phyloP scores from a whole-genome alignment of 92 coral and sea anemone genomes.

The Hydrozoanthus gracilis region DNA sequence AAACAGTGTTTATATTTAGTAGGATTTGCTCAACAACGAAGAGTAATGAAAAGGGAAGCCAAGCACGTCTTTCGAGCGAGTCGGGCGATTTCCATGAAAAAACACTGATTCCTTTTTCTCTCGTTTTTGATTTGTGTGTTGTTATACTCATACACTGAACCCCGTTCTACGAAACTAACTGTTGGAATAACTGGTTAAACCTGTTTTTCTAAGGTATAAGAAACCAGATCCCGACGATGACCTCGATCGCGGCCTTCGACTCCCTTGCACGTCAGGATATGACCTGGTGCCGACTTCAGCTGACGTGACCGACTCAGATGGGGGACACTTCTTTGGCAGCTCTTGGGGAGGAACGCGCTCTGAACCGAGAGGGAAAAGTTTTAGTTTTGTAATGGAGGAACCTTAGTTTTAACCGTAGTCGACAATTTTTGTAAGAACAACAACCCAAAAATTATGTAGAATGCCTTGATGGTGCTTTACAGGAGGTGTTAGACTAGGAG shows the following conservation, averaged over 20 bases:
- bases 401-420: not conserved
- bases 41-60: too few species aligned
- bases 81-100: not conserved
- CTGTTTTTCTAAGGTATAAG: slow-evolving; percentile 60
- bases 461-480: too few species aligned
- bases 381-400: slow-evolving; percentile 33
- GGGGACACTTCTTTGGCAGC: slow-evolving; percentile 17
- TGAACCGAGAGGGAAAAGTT: slow-evolving; percentile 14
- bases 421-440: not conserved
- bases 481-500: too few species aligned
- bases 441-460: not conserved
- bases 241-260: slow-evolving; percentile 63
- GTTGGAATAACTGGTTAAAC: not conserved
- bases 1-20: not conserved
- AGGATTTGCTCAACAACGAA: too few species aligned
- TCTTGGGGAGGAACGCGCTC: slow-evolving; percentile 15
- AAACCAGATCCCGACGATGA: slow-evolving; percentile 87
- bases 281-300: slow-evolving; percentile 37
- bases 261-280: slow-evolving; percentile 83
- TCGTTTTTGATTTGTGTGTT: not conserved
- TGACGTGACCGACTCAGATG: slow-evolving; percentile 1
- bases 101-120: slow-evolving; percentile 41
- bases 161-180: not conserved
- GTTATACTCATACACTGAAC: not conserved
- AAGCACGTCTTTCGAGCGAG: too few species aligned